These are phyloP conservation scores for Alligator mississippiensis DNA, from an alignment of 2,113 vertebrate genomes.

Conservation along the genomic window DNA sequence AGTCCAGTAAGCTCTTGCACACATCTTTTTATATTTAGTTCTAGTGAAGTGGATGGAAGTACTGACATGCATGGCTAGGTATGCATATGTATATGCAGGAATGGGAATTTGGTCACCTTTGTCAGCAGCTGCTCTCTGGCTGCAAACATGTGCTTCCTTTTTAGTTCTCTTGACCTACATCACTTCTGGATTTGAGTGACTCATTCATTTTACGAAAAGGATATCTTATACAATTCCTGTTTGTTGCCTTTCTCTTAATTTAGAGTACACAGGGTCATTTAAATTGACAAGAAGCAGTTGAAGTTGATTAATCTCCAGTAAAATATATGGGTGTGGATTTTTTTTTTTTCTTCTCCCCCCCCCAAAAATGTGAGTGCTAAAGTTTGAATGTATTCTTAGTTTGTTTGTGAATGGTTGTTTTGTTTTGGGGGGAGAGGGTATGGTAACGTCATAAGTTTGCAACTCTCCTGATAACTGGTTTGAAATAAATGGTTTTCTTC, in stretches of 20 bases:
- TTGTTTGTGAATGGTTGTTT: neutral
- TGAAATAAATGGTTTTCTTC: neutral
- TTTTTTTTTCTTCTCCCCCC: no score
- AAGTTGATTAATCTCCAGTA: conserved; percentile 30
- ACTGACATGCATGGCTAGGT: neutral
- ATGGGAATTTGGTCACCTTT: neutral
- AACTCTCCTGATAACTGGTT: neutral
- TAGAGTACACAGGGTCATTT: conserved; percentile 6
- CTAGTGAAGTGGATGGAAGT: neutral
- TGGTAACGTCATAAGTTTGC: neutral
- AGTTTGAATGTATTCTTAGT: neutral
- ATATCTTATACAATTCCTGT: neutral
- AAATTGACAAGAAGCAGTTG: neutral
- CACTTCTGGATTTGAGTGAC: neutral
- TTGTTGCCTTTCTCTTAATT: conserved; percentile 20
- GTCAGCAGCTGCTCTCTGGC: neutral
- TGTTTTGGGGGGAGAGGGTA: neutral
- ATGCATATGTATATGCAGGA: neutral
- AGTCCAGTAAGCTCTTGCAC: neutral
- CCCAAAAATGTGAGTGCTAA: neutral
- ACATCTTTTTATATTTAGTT: neutral
- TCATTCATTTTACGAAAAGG: neutral
- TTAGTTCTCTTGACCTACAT: neutral
- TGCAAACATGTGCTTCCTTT: neutral
- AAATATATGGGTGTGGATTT: neutral